These are phyloP conservation scores for Ataeniobius toweri DNA, from an alignment of 2,797 vertebrate species.

Conservation along the genomic window DNA sequence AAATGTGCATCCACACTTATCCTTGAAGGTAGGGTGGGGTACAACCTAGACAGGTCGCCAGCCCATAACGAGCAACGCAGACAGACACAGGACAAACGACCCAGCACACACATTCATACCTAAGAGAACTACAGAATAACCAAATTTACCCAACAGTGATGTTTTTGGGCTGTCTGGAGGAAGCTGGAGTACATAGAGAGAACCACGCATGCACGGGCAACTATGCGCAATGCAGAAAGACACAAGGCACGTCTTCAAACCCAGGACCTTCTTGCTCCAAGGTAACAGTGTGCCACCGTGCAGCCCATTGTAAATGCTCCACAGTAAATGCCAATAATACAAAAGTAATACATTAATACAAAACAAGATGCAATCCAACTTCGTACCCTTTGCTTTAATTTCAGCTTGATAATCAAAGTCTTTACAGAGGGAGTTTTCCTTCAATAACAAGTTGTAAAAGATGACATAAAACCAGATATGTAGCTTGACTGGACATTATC, in stretches of 20 bases:
- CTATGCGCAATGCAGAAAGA: not conserved
- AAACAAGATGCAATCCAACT: constrained; percentile 51
- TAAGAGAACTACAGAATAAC: not conserved
- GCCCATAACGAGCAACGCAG: not conserved
- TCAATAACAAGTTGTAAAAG: constrained; percentile 40
- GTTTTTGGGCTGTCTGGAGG: not conserved
- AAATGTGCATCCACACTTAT: not conserved
- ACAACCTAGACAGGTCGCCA: not conserved
- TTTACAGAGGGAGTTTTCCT: constrained; percentile 54
- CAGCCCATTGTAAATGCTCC: constrained; percentile 57
- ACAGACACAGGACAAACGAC: not conserved
- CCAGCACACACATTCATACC: not conserved
- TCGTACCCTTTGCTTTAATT: constrained; percentile 51
- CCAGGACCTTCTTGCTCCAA: not conserved
- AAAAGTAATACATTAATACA: constrained; percentile 20
- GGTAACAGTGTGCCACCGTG: not conserved
- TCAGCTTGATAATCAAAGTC: constrained; percentile 72
- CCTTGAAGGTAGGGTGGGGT: not conserved
- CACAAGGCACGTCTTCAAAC: not conserved
- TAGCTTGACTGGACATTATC: too few species aligned
- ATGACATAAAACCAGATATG: constrained; percentile 17
- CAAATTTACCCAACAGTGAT: not conserved
- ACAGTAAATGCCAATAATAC: constrained; percentile 48
- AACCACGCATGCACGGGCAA: not conserved
- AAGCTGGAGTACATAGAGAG: not conserved